Percentiles rank a stretch among this genome's conserved stretches.
Conservation (phyloP, 1,140 invertebrate genomes). For the Dreissena polymorpha region DNA sequence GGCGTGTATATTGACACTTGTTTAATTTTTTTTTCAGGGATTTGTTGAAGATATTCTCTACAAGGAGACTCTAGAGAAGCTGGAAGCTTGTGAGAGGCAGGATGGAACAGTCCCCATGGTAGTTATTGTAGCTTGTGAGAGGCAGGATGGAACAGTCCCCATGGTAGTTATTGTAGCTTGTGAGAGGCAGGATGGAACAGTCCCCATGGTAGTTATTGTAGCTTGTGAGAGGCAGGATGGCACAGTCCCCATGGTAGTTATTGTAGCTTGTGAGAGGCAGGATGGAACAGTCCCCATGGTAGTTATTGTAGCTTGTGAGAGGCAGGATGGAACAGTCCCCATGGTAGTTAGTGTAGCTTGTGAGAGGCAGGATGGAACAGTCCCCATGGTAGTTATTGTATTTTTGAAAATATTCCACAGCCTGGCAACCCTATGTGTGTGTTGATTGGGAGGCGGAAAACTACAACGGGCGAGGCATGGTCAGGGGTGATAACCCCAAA, state of each 20-base stretch:
- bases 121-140: constrained; percentile 64
- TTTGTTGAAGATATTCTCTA: constrained; percentile 76
- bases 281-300: constrained; percentile 74
- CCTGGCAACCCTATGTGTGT: no score
- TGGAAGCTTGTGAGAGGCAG: constrained; percentile 64
- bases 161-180: no score
- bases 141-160: constrained; percentile 71
- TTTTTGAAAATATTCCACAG: background rate
- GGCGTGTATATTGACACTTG: no score
- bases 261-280: constrained; percentile 60
- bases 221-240: constrained; percentile 67
- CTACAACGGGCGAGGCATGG: no score
- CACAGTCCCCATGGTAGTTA: constrained; percentile 72
- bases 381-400: constrained; percentile 70
- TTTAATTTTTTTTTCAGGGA: constrained; percentile 57
- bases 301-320: constrained; percentile 62
- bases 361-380: constrained; percentile 67
- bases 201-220: no score
- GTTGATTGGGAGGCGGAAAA: no score
- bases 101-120: constrained; percentile 73
- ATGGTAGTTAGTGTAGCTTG: constrained; percentile 67
- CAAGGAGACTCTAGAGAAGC: constrained; percentile 61
- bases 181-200: constrained; percentile 68
- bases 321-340: constrained; percentile 71
- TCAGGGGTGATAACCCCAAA: no score